Evolutionary conservation across 2,113 vertebrate genomes (phyloP).

Genomic region (Terrapene triunguis): DNA sequence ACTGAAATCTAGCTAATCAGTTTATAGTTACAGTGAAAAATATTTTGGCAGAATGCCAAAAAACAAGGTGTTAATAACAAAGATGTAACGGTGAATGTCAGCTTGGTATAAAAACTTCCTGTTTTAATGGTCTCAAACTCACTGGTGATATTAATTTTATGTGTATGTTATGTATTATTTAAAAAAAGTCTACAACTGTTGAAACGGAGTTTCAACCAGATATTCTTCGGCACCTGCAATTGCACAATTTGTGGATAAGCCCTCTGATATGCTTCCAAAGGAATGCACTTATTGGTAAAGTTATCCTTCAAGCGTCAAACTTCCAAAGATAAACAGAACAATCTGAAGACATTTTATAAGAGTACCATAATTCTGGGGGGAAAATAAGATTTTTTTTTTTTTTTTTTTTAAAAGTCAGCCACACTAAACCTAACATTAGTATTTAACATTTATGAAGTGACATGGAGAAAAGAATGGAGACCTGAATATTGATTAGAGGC

Average conservation of each 20-base stretch:
- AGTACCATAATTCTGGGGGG: background rate
- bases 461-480: background rate
- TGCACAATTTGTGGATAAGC: background rate
- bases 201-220: background rate
- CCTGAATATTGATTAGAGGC: background rate
- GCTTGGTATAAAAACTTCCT: background rate
- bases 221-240: background rate
- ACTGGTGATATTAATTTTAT: slow-evolving; percentile 37
- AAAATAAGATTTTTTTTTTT: background rate
- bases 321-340: background rate
- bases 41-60: slow-evolving; percentile 75
- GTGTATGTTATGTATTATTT: background rate
- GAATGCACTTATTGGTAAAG: background rate
- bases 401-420: background rate
- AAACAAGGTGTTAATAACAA: slow-evolving; percentile 75
- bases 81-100: slow-evolving; percentile 65
- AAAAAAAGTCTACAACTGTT: background rate
- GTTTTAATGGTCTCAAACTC: background rate
- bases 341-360: background rate
- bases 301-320: background rate
- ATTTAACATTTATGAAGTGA: background rate
- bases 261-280: background rate
- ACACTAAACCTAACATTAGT: background rate
- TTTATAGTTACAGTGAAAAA: slow-evolving; percentile 77
- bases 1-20: slow-evolving; percentile 82